These are phyloP conservation scores for Ceuthmochares aereus DNA, from an alignment of 2,113 vertebrate genomes.

Conservation along the genomic window DNA sequence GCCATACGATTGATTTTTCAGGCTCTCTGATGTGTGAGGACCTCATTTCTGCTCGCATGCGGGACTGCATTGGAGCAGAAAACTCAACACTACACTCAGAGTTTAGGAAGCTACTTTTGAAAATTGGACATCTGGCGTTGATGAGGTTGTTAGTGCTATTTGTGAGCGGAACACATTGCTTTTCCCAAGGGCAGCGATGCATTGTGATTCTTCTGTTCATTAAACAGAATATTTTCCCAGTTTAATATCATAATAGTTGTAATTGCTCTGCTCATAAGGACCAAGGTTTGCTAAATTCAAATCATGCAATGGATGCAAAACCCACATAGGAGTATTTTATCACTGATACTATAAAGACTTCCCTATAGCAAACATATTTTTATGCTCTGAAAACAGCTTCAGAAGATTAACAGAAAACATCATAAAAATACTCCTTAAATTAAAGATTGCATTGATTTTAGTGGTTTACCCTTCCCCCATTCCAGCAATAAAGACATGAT, in stretches of 20 bases:
- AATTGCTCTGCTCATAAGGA: neutral
- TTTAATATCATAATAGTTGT: neutral
- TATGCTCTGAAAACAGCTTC: neutral
- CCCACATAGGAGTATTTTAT: neutral
- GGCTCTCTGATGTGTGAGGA: neutral
- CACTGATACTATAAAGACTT: neutral
- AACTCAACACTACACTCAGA: neutral
- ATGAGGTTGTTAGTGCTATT: neutral
- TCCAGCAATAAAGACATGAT: neutral
- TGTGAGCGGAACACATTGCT: neutral
- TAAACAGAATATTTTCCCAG: neutral
- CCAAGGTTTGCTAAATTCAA: neutral
- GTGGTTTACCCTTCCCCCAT: neutral
- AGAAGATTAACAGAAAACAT: slow-evolving; percentile 5
- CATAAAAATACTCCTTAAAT: slow-evolving; percentile 42
- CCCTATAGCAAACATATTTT: neutral
- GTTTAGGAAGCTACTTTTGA: neutral
- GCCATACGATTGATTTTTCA: rapidly evolving
- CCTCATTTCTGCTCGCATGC: neutral
- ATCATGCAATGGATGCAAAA: neutral
- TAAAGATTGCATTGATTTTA: neutral
- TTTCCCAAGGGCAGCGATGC: neutral
- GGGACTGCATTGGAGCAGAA: neutral
- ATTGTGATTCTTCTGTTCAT: neutral
- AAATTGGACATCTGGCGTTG: neutral